phyloP scores from a whole-genome alignment of 1,140 invertebrate species.

The Homalodisca vitripennis region DNA sequence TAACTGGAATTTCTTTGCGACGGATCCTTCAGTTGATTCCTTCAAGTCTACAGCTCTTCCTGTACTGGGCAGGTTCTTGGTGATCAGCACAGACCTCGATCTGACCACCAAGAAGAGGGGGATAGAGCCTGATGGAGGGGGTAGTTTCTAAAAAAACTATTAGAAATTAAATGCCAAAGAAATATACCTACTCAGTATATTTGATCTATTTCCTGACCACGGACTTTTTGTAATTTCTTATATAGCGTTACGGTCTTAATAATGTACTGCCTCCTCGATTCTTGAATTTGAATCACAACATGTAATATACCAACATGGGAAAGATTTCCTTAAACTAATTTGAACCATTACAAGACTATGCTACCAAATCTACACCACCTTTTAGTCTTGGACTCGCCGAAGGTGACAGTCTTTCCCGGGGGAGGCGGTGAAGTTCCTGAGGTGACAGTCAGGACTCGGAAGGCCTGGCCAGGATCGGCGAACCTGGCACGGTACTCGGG shows the following conservation, averaged over 20 bases:
- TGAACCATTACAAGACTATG: not conserved
- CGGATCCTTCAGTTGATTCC: conserved; percentile 79
- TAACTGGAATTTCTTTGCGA: conserved; percentile 45
- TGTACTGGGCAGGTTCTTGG: conserved; percentile 78
- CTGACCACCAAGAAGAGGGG: conserved; percentile 86
- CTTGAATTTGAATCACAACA: too few relatives aligned
- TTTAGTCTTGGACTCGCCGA: conserved; percentile 29
- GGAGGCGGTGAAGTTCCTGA: not conserved
- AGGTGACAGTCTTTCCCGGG: conserved; percentile 28
- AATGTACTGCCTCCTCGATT: too few relatives aligned
- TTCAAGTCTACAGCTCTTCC: conserved; percentile 78
- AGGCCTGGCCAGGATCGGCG: not conserved
- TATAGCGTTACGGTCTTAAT: too few relatives aligned
- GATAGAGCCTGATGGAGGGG: conserved; percentile 81
- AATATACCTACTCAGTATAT: too few relatives aligned
- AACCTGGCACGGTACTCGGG: conserved; percentile 16
- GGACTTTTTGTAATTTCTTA: too few relatives aligned
- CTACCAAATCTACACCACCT: not conserved
- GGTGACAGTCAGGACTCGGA: conserved; percentile 4
- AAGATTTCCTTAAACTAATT: too few relatives aligned
- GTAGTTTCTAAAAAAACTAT: too few relatives aligned
- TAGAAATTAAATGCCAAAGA: too few relatives aligned
- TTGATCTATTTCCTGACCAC: too few relatives aligned
- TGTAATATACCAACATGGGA: too few relatives aligned
- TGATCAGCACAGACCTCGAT: conserved; percentile 85